A percentile compares a stretch with the other conserved stretches of the same genome.
phyloP scores from a whole-genome alignment of 2,797 vertebrate species.

The Labroides dimidiatus region DNA sequence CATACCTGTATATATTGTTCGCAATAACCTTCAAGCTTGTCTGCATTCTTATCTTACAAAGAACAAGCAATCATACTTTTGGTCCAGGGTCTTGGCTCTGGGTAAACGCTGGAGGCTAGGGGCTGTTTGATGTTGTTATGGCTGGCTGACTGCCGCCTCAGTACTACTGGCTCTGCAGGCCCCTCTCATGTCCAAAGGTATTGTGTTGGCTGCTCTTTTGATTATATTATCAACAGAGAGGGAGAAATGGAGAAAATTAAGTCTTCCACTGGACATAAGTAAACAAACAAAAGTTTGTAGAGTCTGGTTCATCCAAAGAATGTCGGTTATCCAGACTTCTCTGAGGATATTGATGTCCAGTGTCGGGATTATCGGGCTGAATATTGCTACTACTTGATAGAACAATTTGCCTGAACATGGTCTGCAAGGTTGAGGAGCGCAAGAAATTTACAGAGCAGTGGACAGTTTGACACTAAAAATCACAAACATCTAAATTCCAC shows the following conservation, averaged over 20 bases:
- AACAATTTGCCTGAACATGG: conserved; percentile 30
- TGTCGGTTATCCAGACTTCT: conserved; percentile 68
- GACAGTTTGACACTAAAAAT: not conserved
- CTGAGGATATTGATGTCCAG: conserved; percentile 67
- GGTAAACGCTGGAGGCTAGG: conserved; percentile 69
- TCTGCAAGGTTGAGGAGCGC: conserved; percentile 18
- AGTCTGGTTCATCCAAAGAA: conserved; percentile 68
- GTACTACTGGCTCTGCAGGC: conserved; percentile 61
- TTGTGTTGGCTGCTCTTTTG: conserved; percentile 68
- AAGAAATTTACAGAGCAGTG: conserved; percentile 12
- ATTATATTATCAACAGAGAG: conserved; percentile 72
- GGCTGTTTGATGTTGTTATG: conserved; percentile 80
- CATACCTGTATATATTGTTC: conserved; percentile 65
- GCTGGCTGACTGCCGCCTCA: conserved; percentile 67
- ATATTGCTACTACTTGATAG: conserved; percentile 48
- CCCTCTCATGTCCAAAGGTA: conserved; percentile 69
- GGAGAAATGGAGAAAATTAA: conserved; percentile 54
- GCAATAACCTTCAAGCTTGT: conserved; percentile 61
- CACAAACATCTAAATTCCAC: not conserved
- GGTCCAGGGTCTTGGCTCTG: conserved; percentile 63
- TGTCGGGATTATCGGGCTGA: conserved; percentile 43
- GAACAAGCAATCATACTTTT: conserved; percentile 62
- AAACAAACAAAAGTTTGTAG: conserved; percentile 65
- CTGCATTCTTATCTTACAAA: conserved; percentile 73
- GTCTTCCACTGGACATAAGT: conserved; percentile 61